Percentiles rank a stretch among this genome's conserved stretches.
phyloP scores from a whole-genome alignment of 2,797 vertebrate genomes.

The Pygocentrus nattereri region DNA sequence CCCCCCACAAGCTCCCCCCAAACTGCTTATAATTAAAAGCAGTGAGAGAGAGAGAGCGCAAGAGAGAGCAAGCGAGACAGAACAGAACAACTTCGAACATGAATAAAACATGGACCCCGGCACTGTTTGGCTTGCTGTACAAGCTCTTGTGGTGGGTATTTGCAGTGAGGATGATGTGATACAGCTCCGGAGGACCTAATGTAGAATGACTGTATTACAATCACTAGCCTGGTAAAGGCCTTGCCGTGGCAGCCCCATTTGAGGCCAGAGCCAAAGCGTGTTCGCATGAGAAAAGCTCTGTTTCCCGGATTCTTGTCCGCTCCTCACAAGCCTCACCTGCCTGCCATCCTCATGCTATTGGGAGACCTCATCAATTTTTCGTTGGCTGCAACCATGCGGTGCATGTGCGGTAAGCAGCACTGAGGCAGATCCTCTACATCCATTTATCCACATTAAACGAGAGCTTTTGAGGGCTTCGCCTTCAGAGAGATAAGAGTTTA shows the following conservation, averaged over 20 bases:
- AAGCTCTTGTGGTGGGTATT: slow-evolving; percentile 38
- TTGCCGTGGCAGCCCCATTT: slow-evolving; percentile 5
- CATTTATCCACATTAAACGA: slow-evolving; percentile 74
- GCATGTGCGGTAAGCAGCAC: slow-evolving; percentile 44
- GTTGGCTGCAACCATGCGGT: slow-evolving; percentile 29
- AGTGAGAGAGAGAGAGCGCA: slow-evolving; percentile 50
- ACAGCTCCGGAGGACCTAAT: slow-evolving; percentile 17
- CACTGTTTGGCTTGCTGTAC: slow-evolving; percentile 59
- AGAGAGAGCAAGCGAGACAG: slow-evolving; percentile 37
- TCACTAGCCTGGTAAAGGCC: slow-evolving; percentile 1
- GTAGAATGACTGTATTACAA: slow-evolving; percentile 37
- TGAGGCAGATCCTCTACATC: slow-evolving; percentile 55
- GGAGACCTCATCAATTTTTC: slow-evolving; percentile 54
- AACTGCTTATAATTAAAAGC: slow-evolving; percentile 76
- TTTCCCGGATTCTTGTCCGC: slow-evolving; percentile 44
- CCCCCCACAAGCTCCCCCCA: slow-evolving; percentile 31
- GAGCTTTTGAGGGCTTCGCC: slow-evolving; percentile 45
- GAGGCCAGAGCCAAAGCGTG: slow-evolving; percentile 22
- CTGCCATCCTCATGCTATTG: slow-evolving; percentile 27
- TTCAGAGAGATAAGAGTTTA: slow-evolving; percentile 62
- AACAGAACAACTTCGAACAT: slow-evolving; percentile 73
- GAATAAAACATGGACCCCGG: slow-evolving; percentile 76
- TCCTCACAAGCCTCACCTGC: slow-evolving; percentile 26
- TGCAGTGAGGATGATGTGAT: slow-evolving; percentile 21
- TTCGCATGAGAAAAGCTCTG: slow-evolving; percentile 34